Base-by-base conservation (phyloP, 2,888 invertebrate species). In the Caenorhabditis becei region DNA sequence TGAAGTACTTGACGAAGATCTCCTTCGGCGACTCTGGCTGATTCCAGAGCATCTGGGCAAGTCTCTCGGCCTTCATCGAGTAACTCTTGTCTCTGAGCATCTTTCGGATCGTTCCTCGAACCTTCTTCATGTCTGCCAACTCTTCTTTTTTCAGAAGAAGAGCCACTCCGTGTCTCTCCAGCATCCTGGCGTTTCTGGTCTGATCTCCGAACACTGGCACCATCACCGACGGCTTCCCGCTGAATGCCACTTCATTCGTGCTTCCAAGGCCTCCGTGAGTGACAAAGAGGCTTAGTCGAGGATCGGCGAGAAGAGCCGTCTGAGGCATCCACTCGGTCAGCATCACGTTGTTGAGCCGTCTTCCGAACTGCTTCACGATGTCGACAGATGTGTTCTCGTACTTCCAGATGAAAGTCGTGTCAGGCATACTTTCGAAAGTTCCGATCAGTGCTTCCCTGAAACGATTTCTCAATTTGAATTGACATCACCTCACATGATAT, bases 271-370 rank as follows among this genome's bases (percentile, higher is more conserved):
- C 85, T 20, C 83, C 77, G 54, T 85, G 85, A 7, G 85, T 85
- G 20, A 85, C 69, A 58, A 85, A 81, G 10, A 78, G 77, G 4
- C 37, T 61, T 23, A 85, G 63, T 35, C 83, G 66, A 0, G 80
- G 69, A 47, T 85, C 83, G 11, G 77, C 82, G 37, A 65, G 65
- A 32, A 66, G 61, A 10, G 67, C 56, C n/a, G 74, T 82, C 51
- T 87, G 87, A 2, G 87, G 86, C 56, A 85, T 72, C 87, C 87
- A 87, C 32, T 81, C 83, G 14, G 74, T 69, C 8, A 86, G 59
- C 62, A 77, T 63, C 37, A 87, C 83, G 61, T 87, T 87, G 20
- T 66, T 37, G 35, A 80, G 54, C n/a, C 62, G 61, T 35, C 78
- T 78, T 24, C 62, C 77, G 49, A 65, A 77, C 37, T 63, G 66